Evolutionary conservation across 2,888 invertebrate genomes (phyloP).

Genomic region (Alsophila aescularia): DNA sequence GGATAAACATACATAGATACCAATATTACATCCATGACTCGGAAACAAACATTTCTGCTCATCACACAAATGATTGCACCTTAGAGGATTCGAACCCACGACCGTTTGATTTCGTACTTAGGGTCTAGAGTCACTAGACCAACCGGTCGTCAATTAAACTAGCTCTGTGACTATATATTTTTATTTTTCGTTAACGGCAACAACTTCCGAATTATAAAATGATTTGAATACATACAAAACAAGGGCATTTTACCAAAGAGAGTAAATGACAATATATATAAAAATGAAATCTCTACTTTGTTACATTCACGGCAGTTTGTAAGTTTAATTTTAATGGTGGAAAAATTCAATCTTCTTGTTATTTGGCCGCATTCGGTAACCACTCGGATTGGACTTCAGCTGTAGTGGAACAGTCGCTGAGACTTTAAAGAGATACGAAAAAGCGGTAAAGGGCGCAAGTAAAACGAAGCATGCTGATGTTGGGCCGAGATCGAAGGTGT

Average conservation of each 20-base stretch:
- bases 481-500: too few relatives aligned
- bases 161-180: constrained; percentile 7
- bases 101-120: too few relatives aligned
- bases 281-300: background rate
- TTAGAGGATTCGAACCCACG: too few relatives aligned
- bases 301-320: background rate
- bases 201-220: constrained; percentile 7
- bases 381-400: background rate
- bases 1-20: too few relatives aligned
- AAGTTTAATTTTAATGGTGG: background rate
- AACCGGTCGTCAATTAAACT: background rate
- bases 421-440: background rate
- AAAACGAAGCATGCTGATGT: too few relatives aligned
- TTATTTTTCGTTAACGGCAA: constrained; percentile 7
- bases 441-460: too few relatives aligned
- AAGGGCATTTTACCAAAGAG: constrained; percentile 1
- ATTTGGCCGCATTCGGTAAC: constrained; percentile 35
- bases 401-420: background rate
- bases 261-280: constrained; percentile 5
- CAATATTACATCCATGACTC: too few relatives aligned
- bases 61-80: too few relatives aligned
- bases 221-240: constrained; percentile 5
- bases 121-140: too few relatives aligned
- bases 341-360: background rate
- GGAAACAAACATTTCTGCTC: too few relatives aligned